A percentile compares a stretch with the other conserved stretches of the same genome.
Evolutionary conservation across 1,140 invertebrate species (phyloP).

Genomic region (Parasteatoda tepidariorum): DNA sequence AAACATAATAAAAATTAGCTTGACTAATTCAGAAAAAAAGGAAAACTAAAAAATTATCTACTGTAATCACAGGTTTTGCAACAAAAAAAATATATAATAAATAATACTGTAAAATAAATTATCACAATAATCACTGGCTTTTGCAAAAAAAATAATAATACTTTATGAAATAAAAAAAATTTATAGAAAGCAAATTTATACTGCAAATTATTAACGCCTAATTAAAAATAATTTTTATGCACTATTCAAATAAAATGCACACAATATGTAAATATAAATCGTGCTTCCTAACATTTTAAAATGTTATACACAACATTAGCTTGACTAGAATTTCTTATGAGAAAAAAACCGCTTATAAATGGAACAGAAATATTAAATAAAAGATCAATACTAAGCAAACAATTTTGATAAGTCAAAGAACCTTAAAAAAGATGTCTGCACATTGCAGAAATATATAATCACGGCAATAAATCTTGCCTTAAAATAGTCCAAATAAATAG

Average conservation of each 20-base stretch:
- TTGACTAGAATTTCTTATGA: background rate
- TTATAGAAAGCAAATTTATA: background rate
- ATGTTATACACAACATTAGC: background rate
- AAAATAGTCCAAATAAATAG: too few species aligned
- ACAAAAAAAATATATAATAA: too few species aligned
- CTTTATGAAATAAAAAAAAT: background rate
- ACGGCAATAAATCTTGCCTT: too few species aligned
- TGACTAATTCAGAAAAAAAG: too few species aligned
- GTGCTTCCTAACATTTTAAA: background rate
- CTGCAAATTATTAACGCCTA: background rate
- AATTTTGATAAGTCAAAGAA: background rate
- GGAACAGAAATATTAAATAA: background rate
- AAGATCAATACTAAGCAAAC: background rate
- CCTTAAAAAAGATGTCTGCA: background rate
- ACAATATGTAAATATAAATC: background rate
- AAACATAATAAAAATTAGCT: too few species aligned
- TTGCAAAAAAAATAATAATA: background rate
- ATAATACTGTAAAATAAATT: too few species aligned
- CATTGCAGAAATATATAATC: background rate
- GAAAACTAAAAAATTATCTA: too few species aligned
- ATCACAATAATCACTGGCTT: too few species aligned
- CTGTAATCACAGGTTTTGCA: too few species aligned
- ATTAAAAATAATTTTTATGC: background rate
- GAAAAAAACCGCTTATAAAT: background rate
- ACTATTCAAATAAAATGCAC: background rate